These are phyloP conservation scores for Campaea margaritaria DNA, from an alignment of 2,888 invertebrate genomes.

Conservation along the genomic window DNA sequence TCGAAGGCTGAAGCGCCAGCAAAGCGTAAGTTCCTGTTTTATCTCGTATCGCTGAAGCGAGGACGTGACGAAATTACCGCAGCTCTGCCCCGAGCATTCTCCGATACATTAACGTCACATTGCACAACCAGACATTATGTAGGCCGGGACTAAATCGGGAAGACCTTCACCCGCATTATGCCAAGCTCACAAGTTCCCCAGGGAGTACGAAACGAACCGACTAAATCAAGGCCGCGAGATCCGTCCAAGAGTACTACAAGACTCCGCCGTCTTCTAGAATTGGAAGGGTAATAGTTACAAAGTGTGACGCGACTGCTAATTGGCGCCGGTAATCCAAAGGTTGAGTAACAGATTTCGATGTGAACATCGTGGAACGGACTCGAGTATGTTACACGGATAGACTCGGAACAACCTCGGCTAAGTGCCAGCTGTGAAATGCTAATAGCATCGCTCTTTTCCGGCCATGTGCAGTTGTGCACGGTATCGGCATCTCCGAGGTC, in stretches of 20 bases:
- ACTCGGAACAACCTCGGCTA: conserved; percentile 38
- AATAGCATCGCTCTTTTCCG: conserved; percentile 48
- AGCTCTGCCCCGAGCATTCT: conserved; percentile 46
- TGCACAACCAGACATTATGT: conserved; percentile 72
- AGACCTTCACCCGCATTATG: conserved; percentile 80
- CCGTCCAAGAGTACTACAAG: conserved; percentile 13
- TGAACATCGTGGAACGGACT: conserved; percentile 30
- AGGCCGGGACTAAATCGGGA: conserved; percentile 76
- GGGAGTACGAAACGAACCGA: conserved; percentile 49
- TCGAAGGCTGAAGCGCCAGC: conserved; percentile 48
- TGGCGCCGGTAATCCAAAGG: conserved; percentile 41
- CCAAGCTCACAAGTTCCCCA: conserved; percentile 63
- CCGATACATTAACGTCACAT: conserved; percentile 56
- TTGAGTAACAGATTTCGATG: conserved; percentile 38
- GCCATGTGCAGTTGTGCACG: conserved; percentile 56
- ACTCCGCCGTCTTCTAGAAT: conserved; percentile 23
- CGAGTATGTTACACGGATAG: conserved; percentile 43
- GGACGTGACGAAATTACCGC: conserved; percentile 61
- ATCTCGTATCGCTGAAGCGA: conserved; percentile 41
- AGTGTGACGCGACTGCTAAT: conserved; percentile 41
- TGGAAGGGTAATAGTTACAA: conserved; percentile 38
- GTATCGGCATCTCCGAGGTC: conserved; percentile 49
- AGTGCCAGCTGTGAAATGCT: conserved; percentile 41
- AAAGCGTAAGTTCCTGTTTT: conserved; percentile 47
- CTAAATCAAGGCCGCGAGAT: conserved; percentile 29